Evolutionary conservation across 53 echinoderm and acorn worm genomes (phyloP), one percentile per base, ranked within the genome.

Genomic region (Antedon mediterranea): DNA sequence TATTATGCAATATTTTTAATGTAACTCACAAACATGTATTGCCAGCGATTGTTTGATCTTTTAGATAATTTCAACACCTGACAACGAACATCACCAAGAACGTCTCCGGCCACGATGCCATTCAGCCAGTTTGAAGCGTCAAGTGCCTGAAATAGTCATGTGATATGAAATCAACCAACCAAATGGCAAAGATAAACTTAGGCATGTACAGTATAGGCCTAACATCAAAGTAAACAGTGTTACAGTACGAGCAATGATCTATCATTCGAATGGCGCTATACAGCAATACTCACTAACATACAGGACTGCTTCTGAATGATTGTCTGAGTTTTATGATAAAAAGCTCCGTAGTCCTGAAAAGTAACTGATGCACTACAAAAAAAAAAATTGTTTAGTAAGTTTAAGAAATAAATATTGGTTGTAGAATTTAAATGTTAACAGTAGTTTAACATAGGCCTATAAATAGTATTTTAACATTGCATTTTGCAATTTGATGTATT

Each of bases 81-180:
- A 26, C 57, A 57, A 18, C 57, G 57, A 15, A 31, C 78, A 31
- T 78, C 78, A 20, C 78, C 78, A 15, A 43, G 43, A 26, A 57
- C 43, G 31, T 78, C 78, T 4, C 43, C 78, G 0, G 78, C 43
- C 5, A 78, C 43, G 8, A 78, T 15, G 11, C 78, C 5, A 43
- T 78, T 31, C 31, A 78, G 43, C 78, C 78, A 78, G 26, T 78
- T 31, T 3, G 43, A 30, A 37, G 18, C 31, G 31, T 78, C 78
- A 0, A 43, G 0, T n/a, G 43, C 33, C 78, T 78, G 5, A 5
- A 29, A 32, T 2, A 37, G n/a, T n/a, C n/a, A n/a, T n/a, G n/a
- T n/a, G n/a, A n/a, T n/a, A n/a, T n/a, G n/a, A n/a, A n/a, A n/a
- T n/a, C n/a, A n/a, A n/a, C n/a, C n/a, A n/a, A n/a, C n/a, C n/a